Evolutionary conservation across 2,113 vertebrate genomes (phyloP), one percentile per base, ranked within the genome.

Genomic region (Apteryx mantelli): DNA sequence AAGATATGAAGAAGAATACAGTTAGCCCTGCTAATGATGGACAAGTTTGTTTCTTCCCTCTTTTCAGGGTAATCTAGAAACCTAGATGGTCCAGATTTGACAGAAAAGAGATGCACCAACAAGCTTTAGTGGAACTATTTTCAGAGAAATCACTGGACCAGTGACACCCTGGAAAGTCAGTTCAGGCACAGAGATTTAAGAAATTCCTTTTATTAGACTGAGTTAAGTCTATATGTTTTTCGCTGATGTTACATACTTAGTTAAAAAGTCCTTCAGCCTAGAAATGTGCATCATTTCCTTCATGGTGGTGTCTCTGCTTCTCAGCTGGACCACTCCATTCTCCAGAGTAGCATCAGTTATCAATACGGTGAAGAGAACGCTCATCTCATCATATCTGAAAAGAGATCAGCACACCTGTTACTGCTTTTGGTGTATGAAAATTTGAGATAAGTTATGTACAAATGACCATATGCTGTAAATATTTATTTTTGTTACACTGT

Each of bases 341-440:
- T 99, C 99, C 86, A 99, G 94, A 2, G 99, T 99, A 79, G 95
- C 96, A 73, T 99, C 99, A 63, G 96, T 98, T 79, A 99, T 84
- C 96, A 99, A 79, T 83, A 99, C 78, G 8, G 97, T 99, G 98
- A 99, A 99, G 61, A 99, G 98, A 96, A 99, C 96, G 5, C 99
- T 98, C 99, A 99, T 99, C 97, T 99, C 99, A 95, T 99, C 99
- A 2, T 99, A 99, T 95, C 99, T 99, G 92, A 61, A 70, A 88
- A 92, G 82, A 42, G n/a, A 91, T 69, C 74, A 88, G n/a, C 25
- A 16, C 44, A 58, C 26, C 76, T 48, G 25, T 93, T 56, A 90
- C 84, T 78, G 46, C n/a, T 89, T 80, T 22, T 78, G 60, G 20
- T 26, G 63, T 25, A 60, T 0, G 3, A 46, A 65, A 69, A 52